Base-by-base conservation (phyloP, 2,113 vertebrate species). In the Australoheros scitulus region DNA sequence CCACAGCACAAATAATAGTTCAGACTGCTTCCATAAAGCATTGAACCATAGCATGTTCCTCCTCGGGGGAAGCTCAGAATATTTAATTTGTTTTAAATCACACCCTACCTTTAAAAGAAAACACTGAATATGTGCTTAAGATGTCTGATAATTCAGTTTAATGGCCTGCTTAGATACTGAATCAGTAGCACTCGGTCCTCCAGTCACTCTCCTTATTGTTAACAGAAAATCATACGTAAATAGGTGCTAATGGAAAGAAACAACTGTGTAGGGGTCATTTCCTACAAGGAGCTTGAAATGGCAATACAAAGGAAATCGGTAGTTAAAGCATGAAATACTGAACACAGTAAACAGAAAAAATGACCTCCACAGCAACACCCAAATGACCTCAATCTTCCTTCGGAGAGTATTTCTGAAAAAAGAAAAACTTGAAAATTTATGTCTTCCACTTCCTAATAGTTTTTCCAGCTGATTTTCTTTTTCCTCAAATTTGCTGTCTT, bases 321-420 rank as follows among this genome's bases (percentile, higher is more conserved):
- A 95, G 94, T 96, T 96, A 96, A 95, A 93, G 91, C 90, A 93
- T 95, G 95, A 96, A 95, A 95, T 95, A 96, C 92, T 89, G 94
- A 94, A 92, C 88, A 80, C 90, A 77, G 95, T 96, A 94, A 96
- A 96, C 94, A 94, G 90, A 95, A 92, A 84, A 93, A 92, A 91
- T 93, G 91, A 95, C 93, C 93, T 95, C 85, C 91, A 88, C 94
- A 87, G 95, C 93, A 95, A 95, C 95, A 91, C 94, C 94, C 95
- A 95, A 93, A 94, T 96, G 95, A 96, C 95, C 96, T 95, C 95
- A 96, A 96, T 95, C 95, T 96, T 96, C 95, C 94, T 95, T 95
- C 87, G 87, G 92, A 94, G 94, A 91, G 90, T 90, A 93, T 94
- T 95, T 96, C 90, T 92, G 80, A 87, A 89, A 91, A 91, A 91